These are phyloP conservation scores for Metallyticus violacea DNA, from an alignment of 2,888 invertebrate genomes.

Conservation along the genomic window DNA sequence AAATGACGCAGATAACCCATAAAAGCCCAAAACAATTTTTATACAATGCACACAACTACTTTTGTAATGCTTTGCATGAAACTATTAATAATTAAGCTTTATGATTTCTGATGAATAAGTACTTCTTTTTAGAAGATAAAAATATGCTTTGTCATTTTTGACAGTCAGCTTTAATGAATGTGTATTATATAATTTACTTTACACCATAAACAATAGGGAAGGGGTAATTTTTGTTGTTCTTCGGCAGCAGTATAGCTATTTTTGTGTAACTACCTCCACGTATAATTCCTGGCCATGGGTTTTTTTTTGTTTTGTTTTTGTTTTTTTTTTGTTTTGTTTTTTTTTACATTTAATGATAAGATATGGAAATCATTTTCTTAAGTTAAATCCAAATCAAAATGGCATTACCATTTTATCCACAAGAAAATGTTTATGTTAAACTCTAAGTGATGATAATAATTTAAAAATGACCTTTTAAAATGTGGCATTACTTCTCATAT, in stretches of 20 bases:
- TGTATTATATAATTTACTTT: not conserved
- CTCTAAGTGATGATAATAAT: not conserved
- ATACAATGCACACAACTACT: not conserved
- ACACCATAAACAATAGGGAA: not conserved
- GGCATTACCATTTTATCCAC: not conserved
- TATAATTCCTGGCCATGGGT: too few species aligned
- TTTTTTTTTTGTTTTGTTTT: too few species aligned
- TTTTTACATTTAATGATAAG: not conserved
- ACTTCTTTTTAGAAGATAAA: not conserved
- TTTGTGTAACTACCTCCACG: too few species aligned
- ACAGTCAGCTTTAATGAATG: not conserved
- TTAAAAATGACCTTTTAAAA: not conserved
- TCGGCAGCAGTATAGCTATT: not conserved
- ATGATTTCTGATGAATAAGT: not conserved
- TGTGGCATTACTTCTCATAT: not conserved
- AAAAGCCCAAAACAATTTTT: not conserved
- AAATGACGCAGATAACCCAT: not conserved
- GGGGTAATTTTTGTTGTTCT: not conserved
- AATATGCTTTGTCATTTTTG: not conserved
- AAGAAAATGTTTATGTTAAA: not conserved
- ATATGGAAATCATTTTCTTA: not conserved
- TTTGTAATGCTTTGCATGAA: not conserved
- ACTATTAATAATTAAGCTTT: not conserved
- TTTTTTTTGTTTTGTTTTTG: too few species aligned
- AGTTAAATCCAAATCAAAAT: not conserved